Percentiles rank a stretch among this genome's conserved stretches.
Conservation (phyloP, 2,113 vertebrate genomes). For the Emydocephalus ijimae region DNA sequence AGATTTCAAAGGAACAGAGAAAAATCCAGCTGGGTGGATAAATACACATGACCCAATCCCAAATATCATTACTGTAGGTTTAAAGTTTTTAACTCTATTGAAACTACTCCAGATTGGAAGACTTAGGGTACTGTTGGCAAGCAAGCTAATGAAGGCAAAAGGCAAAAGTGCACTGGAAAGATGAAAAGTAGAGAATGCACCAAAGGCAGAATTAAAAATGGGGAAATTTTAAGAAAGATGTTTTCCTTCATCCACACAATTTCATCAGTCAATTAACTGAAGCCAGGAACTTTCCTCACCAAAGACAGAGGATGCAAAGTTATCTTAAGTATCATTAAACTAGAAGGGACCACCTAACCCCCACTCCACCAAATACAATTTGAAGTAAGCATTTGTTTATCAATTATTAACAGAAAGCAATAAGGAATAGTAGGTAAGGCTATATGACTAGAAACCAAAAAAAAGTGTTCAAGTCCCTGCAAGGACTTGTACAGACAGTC, state of each 20-base stretch:
- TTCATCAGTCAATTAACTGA: not conserved
- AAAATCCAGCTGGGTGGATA: slow-evolving; percentile 5
- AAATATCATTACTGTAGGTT: not conserved
- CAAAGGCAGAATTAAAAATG: not conserved
- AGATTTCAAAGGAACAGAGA: not conserved
- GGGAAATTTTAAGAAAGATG: not conserved
- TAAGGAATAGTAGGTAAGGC: too few relatives aligned
- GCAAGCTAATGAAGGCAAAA: not conserved
- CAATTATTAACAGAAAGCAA: too few relatives aligned
- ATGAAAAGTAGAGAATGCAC: not conserved
- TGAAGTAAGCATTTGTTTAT: not conserved
- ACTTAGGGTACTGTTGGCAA: not conserved
- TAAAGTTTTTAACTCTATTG: slow-evolving; percentile 12
- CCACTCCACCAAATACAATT: not conserved
- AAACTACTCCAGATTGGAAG: not conserved
- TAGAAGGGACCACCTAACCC: not conserved
- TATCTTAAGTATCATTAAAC: not conserved
- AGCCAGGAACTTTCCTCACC: not conserved
- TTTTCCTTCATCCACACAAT: not conserved
- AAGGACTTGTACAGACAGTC: too few relatives aligned
- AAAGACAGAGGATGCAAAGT: not conserved
- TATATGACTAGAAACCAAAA: too few relatives aligned
- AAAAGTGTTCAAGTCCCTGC: too few relatives aligned
- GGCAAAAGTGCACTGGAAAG: not conserved
- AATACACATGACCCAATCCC: not conserved